phyloP scores from a whole-genome alignment of 2,797 vertebrate genomes.

The Mormyrus hasselquistii region DNA sequence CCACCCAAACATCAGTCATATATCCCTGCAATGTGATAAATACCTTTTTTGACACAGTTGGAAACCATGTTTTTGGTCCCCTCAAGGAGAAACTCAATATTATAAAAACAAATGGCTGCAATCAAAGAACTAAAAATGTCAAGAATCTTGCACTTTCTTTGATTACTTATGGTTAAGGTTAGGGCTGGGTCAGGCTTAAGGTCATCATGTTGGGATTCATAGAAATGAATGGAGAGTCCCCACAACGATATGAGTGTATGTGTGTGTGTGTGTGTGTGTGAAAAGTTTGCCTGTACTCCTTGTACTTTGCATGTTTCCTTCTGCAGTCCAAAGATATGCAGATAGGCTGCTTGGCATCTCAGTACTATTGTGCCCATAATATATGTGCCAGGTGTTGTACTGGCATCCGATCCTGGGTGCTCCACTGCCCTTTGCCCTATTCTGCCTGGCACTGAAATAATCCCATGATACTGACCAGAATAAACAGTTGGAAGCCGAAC shows the following conservation, averaged over 20 bases:
- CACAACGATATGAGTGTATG: neutral
- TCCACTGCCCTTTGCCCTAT: neutral
- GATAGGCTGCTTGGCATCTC: neutral
- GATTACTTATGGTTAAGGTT: neutral
- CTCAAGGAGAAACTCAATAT: neutral
- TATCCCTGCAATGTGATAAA: neutral
- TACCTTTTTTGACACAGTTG: neutral
- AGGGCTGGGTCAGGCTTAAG: neutral
- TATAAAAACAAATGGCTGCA: neutral
- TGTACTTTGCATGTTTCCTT: neutral
- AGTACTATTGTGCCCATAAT: neutral
- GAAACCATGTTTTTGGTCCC: neutral
- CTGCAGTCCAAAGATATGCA: neutral
- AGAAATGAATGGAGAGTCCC: neutral
- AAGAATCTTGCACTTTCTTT: neutral
- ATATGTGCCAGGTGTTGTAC: neutral
- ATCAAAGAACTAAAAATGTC: neutral
- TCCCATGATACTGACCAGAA: conserved; percentile 1
- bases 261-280: neutral
- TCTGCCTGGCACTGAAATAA: neutral
- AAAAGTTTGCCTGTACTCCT: neutral
- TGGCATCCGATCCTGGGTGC: neutral
- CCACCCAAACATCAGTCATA: neutral
- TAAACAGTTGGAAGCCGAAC: neutral
- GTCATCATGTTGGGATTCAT: neutral